A percentile compares a stretch with the other conserved stretches of the same genome.
phyloP scores from a whole-genome alignment of 2,888 invertebrate species.

The Biston betularia region DNA sequence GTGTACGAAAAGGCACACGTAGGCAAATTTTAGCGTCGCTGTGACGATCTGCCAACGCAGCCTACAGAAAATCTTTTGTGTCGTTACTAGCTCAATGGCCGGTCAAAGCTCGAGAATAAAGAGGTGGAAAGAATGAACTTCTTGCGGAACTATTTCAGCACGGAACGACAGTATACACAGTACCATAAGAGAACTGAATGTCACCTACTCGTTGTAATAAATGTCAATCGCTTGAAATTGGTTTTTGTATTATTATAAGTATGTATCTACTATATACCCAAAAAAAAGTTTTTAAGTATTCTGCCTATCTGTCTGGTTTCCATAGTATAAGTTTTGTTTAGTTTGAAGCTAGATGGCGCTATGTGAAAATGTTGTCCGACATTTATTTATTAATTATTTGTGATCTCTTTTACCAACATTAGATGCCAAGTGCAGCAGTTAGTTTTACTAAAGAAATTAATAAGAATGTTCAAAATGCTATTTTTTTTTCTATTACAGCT shows the following conservation, averaged over 20 bases:
- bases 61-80: slow-evolving; percentile 37
- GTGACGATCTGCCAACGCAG: slow-evolving; percentile 32
- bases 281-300: too few species aligned
- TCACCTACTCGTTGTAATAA: too few species aligned
- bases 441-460: not conserved
- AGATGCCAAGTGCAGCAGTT: too few species aligned
- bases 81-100: slow-evolving; percentile 37
- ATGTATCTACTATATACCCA: too few species aligned
- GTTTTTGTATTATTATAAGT: not conserved
- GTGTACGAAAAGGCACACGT: slow-evolving; percentile 21
- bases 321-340: too few species aligned
- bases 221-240: not conserved
- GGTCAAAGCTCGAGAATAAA: slow-evolving; percentile 38
- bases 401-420: too few species aligned
- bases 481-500: too few species aligned
- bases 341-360: too few species aligned
- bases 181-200: not conserved
- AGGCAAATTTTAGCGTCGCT: slow-evolving; percentile 28
- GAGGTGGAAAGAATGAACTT: slow-evolving; percentile 36
- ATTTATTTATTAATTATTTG: too few species aligned
- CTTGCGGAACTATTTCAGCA: slow-evolving; percentile 34
- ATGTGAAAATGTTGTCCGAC: too few species aligned
- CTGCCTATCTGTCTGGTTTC: too few species aligned
- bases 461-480: not conserved
- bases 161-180: slow-evolving; percentile 9